Conservation (phyloP, 2,797 vertebrate genomes). For the Sebastes jordani region DNA sequence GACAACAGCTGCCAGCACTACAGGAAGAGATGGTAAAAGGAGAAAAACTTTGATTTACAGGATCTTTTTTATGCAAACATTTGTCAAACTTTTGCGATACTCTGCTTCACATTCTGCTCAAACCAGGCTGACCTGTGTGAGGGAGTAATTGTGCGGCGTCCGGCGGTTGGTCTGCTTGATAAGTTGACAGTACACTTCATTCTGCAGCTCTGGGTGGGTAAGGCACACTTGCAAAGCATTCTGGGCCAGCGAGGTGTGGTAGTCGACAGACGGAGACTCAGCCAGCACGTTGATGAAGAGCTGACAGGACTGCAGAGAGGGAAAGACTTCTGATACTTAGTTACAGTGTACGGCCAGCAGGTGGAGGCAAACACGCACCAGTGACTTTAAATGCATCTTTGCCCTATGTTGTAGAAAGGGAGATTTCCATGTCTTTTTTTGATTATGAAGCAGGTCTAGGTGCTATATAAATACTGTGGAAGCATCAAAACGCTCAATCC, state of each 20-base stretch:
- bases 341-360: conserved; percentile 40
- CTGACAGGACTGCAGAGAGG: conserved; percentile 89
- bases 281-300: conserved; percentile 96
- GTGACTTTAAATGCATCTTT: neutral
- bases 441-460: neutral
- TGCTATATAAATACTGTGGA: neutral
- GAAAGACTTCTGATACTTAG: neutral
- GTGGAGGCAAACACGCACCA: conserved; percentile 47
- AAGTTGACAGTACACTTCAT: conserved; percentile 95
- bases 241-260: conserved; percentile 95
- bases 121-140: conserved; percentile 86
- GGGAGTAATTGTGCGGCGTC: conserved; percentile 87
- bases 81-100: neutral
- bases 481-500: neutral
- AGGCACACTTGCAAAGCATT: conserved; percentile 95
- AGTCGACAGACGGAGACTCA: conserved; percentile 93
- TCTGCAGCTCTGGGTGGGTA: conserved; percentile 93
- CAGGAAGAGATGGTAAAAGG: neutral
- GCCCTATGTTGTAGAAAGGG: neutral
- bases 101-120: neutral
- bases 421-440: neutral
- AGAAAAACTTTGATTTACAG: neutral
- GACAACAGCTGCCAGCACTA: conserved; percentile 98
- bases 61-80: neutral
- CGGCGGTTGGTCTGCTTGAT: conserved; percentile 91